A percentile compares a stretch with the other conserved stretches of the same genome.
Evolutionary conservation across 2,888 invertebrate species (phyloP).

Genomic region (Aleiodes testaceus): DNA sequence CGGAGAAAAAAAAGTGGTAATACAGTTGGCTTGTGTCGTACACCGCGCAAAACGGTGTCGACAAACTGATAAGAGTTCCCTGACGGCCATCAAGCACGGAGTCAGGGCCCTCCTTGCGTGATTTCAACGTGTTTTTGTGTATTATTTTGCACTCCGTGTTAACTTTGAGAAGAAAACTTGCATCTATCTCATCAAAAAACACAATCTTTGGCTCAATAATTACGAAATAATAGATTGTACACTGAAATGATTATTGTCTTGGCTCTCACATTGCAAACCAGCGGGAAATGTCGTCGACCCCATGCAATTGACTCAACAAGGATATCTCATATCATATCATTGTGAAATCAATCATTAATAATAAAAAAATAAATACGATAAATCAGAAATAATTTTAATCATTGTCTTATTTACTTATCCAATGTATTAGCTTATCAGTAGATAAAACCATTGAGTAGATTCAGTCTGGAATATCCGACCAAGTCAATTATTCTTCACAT

Average conservation of each 20-base stretch:
- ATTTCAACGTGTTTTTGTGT: conserved; percentile 14
- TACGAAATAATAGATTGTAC: conserved; percentile 2
- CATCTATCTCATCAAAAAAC: background rate
- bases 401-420: conserved; percentile 9
- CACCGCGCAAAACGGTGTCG: conserved; percentile 58
- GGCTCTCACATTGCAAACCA: too few species aligned
- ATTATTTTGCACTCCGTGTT: background rate
- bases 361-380: background rate
- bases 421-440: conserved; percentile 6
- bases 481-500: background rate
- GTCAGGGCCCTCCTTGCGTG: conserved; percentile 40
- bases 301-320: too few species aligned
- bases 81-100: conserved; percentile 44
- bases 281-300: too few species aligned
- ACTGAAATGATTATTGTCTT: background rate
- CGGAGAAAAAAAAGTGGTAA: conserved; percentile 31
- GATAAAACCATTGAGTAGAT: background rate
- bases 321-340: background rate
- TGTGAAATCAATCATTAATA: background rate
- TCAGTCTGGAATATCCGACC: background rate
- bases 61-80: conserved; percentile 66
- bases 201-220: background rate
- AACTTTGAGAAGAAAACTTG: background rate
- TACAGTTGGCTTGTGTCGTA: conserved; percentile 41
- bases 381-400: background rate